phyloP scores from a whole-genome alignment of 2,888 invertebrate species.

The Callosobruchus maculatus region DNA sequence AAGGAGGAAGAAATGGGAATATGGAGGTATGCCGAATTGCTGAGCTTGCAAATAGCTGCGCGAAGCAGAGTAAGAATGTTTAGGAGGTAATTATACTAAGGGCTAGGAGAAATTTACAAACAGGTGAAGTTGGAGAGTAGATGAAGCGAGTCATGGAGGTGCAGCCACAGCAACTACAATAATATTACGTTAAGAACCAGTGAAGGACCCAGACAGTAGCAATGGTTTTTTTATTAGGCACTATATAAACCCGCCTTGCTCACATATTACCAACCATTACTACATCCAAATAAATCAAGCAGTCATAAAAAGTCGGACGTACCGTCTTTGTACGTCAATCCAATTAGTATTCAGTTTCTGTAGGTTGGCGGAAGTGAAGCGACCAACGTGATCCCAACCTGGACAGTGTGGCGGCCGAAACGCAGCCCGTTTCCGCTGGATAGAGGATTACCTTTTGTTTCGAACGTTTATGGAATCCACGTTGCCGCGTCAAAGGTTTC shows the following conservation, averaged over 20 bases:
- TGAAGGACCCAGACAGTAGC: background rate
- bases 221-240: background rate
- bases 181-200: background rate
- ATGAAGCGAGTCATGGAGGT: background rate
- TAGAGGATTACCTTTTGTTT: background rate
- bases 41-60: no score
- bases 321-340: background rate
- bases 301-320: slow-evolving; percentile 5
- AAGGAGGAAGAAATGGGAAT: no score
- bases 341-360: slow-evolving; percentile 40
- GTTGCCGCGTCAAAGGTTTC: background rate
- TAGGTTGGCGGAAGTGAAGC: slow-evolving; percentile 40
- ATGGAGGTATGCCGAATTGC: no score
- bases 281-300: slow-evolving; percentile 1
- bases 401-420: slow-evolving; percentile 41
- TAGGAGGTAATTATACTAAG: no score
- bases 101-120: no score
- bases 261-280: background rate
- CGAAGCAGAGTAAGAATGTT: no score
- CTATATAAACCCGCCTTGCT: background rate
- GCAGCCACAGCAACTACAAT: no score
- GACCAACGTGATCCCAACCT: slow-evolving; percentile 42
- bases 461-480: background rate
- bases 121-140: no score
- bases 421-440: slow-evolving; percentile 20